Conservation (phyloP, 2,797 vertebrate species). For the Arctocebus calabarensis region DNA sequence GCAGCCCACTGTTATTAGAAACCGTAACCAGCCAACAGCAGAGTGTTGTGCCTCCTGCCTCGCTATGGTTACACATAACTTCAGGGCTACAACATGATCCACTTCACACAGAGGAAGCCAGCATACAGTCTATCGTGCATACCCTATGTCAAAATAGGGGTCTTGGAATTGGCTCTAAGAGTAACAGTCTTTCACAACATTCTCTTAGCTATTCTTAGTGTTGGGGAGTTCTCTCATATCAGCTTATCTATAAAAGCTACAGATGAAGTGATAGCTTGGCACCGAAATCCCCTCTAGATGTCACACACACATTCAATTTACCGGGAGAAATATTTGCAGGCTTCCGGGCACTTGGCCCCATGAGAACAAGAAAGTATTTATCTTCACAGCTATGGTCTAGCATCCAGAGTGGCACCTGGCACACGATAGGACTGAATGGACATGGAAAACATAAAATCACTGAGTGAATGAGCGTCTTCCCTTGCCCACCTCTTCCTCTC, state of each 20-base stretch:
- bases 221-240: background rate
- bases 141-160: conserved; percentile 41
- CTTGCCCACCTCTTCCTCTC: background rate
- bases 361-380: background rate
- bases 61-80: conserved; percentile 72
- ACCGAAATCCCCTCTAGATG: background rate
- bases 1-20: conserved; percentile 56
- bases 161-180: background rate
- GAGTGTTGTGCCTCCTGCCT: background rate
- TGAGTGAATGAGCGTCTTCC: background rate
- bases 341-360: background rate
- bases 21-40: conserved; percentile 61
- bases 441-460: background rate
- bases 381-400: background rate
- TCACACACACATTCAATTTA: background rate
- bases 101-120: background rate
- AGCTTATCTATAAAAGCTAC: background rate
- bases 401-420: background rate
- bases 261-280: background rate
- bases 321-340: background rate
- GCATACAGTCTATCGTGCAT: background rate
- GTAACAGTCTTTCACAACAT: background rate
- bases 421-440: background rate
- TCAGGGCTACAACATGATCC: conserved; percentile 47
- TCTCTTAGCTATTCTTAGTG: background rate